Evolutionary conservation across 2,888 invertebrate genomes (phyloP).

Genomic region (Encarsia formosa): DNA sequence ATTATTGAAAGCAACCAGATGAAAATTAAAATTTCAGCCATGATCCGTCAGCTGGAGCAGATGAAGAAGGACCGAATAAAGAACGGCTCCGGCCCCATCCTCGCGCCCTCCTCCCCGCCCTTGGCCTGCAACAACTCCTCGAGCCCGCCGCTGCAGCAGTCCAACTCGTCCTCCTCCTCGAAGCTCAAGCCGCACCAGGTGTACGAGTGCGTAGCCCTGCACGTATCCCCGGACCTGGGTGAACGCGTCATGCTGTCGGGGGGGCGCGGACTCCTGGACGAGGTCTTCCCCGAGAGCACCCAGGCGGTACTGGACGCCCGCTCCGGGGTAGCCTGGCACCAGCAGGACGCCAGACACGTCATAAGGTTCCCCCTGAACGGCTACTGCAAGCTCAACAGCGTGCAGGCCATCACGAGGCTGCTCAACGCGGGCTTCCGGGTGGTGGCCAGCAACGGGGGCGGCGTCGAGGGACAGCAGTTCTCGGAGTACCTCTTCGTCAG

Average conservation of each 20-base stretch:
- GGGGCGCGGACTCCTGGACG: constrained; percentile 71
- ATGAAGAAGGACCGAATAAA: constrained; percentile 67
- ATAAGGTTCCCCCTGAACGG: constrained; percentile 84
- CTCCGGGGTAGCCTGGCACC: constrained; percentile 76
- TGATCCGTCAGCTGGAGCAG: constrained; percentile 69
- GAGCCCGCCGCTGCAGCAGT: constrained; percentile 3
- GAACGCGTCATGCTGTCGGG: constrained; percentile 80
- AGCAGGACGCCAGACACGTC: constrained; percentile 75
- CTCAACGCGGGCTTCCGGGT: constrained; percentile 74
- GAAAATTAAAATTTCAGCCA: constrained; percentile 54
- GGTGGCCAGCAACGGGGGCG: constrained; percentile 80
- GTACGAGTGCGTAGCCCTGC: constrained; percentile 76
- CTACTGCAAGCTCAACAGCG: constrained; percentile 85
- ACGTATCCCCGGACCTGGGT: constrained; percentile 76
- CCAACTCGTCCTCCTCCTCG: constrained; percentile 32
- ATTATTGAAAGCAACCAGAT: background rate
- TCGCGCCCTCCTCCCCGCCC: constrained; percentile 22
- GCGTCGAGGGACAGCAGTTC: constrained; percentile 85
- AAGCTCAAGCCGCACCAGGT: constrained; percentile 50
- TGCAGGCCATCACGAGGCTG: constrained; percentile 79
- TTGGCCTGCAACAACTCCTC: constrained; percentile 19
- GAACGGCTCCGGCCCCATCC: constrained; percentile 51
- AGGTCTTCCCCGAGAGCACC: constrained; percentile 72
- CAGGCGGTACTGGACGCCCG: constrained; percentile 77
- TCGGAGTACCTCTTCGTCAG: constrained; percentile 82